These are phyloP conservation scores for Chlorops oryzae DNA, from an alignment of 1,140 invertebrate species.

Conservation along the genomic window DNA sequence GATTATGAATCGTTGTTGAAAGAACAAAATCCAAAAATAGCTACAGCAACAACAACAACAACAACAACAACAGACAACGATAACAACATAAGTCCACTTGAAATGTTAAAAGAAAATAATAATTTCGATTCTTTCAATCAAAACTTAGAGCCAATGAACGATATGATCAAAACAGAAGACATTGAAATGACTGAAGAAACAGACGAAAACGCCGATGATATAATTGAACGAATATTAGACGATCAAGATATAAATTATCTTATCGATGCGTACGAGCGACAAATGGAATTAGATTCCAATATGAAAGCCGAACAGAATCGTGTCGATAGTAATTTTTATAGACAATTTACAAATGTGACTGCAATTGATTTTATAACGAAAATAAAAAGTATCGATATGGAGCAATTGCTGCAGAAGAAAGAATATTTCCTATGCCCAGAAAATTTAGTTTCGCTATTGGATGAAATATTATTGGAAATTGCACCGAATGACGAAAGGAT, in stretches of 20 bases:
- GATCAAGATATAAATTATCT: conserved; percentile 56
- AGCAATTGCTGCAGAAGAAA: conserved; percentile 51
- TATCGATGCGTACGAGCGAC: conserved; percentile 51
- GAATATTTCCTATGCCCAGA: conserved; percentile 56
- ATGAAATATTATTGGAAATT: conserved; percentile 60
- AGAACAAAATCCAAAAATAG: not conserved
- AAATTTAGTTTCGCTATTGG: conserved; percentile 57
- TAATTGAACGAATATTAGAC: conserved; percentile 53
- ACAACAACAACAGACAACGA: not conserved
- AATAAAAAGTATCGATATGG: conserved; percentile 53
- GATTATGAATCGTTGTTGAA: conserved; percentile 26
- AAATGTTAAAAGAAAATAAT: not conserved
- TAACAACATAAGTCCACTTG: not conserved
- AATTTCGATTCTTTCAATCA: not conserved
- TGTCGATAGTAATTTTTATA: conserved; percentile 44
- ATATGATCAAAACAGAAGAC: not conserved
- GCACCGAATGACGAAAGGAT: conserved; percentile 50
- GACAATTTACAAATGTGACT: conserved; percentile 49
- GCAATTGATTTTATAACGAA: conserved; percentile 53
- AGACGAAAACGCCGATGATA: conserved; percentile 24
- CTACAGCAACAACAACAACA: not conserved
- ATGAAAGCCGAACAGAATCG: conserved; percentile 23
- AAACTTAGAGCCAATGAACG: not conserved
- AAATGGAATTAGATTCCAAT: conserved; percentile 27
- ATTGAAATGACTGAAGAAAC: not conserved